phyloP scores from a whole-genome alignment of 2,888 invertebrate genomes.

The Heliconius ethilla region DNA sequence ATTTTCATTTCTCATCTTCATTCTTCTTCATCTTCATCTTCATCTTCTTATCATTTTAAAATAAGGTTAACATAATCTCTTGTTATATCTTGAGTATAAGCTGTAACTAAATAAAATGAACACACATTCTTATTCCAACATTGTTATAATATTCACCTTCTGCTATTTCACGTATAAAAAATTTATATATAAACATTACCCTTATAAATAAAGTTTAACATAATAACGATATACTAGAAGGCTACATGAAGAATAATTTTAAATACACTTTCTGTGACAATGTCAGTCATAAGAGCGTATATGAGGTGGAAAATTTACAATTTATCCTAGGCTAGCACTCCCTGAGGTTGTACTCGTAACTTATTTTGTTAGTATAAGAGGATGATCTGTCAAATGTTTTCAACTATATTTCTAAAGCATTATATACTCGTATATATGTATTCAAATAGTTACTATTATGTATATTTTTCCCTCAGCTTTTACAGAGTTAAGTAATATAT shows the following conservation, averaged over 20 bases:
- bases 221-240: neutral
- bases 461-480: neutral
- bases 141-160: neutral
- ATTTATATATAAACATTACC: neutral
- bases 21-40: no score
- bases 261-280: neutral
- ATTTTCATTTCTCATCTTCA: no score
- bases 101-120: no score
- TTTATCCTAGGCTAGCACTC: constrained; percentile 15
- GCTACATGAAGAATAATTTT: constrained; percentile 17
- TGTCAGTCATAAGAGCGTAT: constrained; percentile 6
- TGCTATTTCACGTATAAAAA: neutral
- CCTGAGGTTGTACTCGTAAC: constrained; percentile 7
- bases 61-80: no score
- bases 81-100: no score
- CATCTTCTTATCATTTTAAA: no score
- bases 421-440: neutral
- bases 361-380: constrained; percentile 1
- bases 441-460: neutral
- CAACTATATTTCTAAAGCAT: constrained; percentile 2
- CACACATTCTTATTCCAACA: neutral
- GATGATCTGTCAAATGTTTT: constrained; percentile 2
- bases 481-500: no score
- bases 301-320: constrained; percentile 11
- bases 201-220: neutral